phyloP scores from a whole-genome alignment of 2,888 invertebrate species.

The Pachycephus smyrnensis region DNA sequence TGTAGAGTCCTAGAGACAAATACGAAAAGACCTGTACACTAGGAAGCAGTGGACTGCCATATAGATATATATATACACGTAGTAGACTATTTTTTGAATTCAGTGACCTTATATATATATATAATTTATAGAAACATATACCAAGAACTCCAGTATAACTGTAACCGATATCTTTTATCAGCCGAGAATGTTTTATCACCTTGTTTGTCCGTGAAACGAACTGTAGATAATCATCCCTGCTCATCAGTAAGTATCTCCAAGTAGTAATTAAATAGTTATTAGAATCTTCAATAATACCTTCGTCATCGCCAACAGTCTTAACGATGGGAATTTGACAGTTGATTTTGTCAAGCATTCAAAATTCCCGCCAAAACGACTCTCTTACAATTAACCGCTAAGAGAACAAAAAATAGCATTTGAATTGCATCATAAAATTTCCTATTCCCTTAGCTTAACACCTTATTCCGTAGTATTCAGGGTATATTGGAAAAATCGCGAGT shows the following conservation, averaged over 20 bases:
- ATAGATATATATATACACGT: no score
- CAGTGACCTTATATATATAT: no score
- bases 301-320: constrained; percentile 16
- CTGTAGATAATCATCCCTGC: neutral
- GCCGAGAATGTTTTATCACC: constrained; percentile 34
- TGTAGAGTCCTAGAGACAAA: neutral
- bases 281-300: neutral
- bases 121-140: neutral
- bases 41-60: no score
- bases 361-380: neutral
- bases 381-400: no score
- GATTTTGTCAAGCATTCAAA: no score
- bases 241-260: neutral
- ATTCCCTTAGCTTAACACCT: neutral
- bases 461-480: neutral
- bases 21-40: neutral
- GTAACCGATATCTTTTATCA: constrained; percentile 30
- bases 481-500: constrained; percentile 33
- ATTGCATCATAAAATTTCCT: neutral
- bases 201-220: constrained; percentile 29
- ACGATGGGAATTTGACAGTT: neutral
- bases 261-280: constrained; percentile 15
- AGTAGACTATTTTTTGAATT: no score
- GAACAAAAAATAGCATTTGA: neutral
- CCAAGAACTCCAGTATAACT: constrained; percentile 6